Conservation (phyloP, 2,888 invertebrate species). For the Anagyrus pseudococci region DNA sequence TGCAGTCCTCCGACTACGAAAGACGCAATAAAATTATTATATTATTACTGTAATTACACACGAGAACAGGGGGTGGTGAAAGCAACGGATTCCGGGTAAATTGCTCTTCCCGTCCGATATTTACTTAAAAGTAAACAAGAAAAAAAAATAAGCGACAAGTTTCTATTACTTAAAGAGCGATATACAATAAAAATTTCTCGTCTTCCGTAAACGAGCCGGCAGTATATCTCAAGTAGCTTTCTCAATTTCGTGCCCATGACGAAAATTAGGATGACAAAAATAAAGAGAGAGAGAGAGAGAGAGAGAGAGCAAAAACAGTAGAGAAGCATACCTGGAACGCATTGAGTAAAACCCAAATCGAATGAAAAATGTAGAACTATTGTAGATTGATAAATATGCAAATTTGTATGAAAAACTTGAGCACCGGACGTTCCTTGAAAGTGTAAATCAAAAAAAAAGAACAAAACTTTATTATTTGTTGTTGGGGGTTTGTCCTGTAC, state of each 20-base stretch:
- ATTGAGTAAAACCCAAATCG: too few relatives aligned
- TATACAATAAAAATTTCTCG: constrained; percentile 33
- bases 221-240: too few relatives aligned
- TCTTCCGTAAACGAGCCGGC: constrained; percentile 33
- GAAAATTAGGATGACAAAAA: too few relatives aligned
- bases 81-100: constrained; percentile 24
- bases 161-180: constrained; percentile 23
- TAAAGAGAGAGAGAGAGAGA: too few relatives aligned
- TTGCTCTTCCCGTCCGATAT: constrained; percentile 36
- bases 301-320: too few relatives aligned
- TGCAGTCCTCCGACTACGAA: constrained; percentile 18
- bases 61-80: constrained; percentile 16
- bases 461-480: constrained; percentile 5
- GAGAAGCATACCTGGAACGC: too few relatives aligned
- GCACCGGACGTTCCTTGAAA: constrained; percentile 28
- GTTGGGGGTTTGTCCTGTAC: too few relatives aligned
- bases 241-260: too few relatives aligned
- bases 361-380: not conserved
- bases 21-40: constrained; percentile 25
- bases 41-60: constrained; percentile 16
- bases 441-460: constrained; percentile 20
- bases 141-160: too few relatives aligned
- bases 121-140: constrained; percentile 23
- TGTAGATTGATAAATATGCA: constrained; percentile 2
- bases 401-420: constrained; percentile 10